Percentiles rank a stretch among this genome's conserved stretches.
These are phyloP conservation scores for Drosophila tropicalis DNA, from an alignment of 1,140 invertebrate genomes.

Conservation along the genomic window DNA sequence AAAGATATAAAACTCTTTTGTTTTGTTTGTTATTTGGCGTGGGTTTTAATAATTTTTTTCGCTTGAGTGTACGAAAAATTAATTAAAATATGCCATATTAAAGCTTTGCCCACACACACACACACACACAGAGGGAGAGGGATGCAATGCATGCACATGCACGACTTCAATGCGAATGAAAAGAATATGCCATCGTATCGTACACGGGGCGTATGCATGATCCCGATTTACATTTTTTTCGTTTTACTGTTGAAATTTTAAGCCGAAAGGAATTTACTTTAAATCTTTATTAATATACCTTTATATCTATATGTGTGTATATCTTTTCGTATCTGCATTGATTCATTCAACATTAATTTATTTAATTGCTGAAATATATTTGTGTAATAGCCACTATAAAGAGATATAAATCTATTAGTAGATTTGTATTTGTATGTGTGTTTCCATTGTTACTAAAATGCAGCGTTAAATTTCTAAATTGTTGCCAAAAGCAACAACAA, in stretches of 20 bases:
- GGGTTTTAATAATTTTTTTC: conserved; percentile 21
- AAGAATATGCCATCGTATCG: conserved; percentile 22
- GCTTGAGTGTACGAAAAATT: conserved; percentile 49
- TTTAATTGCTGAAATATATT: conserved; percentile 52
- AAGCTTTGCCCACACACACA: conserved; percentile 25
- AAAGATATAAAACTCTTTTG: conserved; percentile 29
- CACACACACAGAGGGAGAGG: background rate
- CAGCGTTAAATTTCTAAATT: conserved; percentile 81
- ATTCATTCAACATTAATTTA: conserved; percentile 45
- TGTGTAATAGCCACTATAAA: background rate
- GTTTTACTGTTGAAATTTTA: background rate
- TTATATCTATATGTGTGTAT: background rate
- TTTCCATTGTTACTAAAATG: conserved; percentile 54
- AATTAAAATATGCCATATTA: conserved; percentile 72
- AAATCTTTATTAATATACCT: conserved; percentile 4
- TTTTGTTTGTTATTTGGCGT: background rate
- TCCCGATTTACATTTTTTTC: conserved; percentile 10
- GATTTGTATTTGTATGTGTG: background rate
- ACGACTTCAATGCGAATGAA: conserved; percentile 1
- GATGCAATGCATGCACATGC: background rate
- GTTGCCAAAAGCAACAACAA: conserved; percentile 50
- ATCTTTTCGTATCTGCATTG: background rate
- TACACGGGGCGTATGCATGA: conserved; percentile 44
- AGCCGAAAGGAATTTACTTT: conserved; percentile 7
- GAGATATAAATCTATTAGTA: background rate